These are phyloP conservation scores for Drepana arcuata DNA, from an alignment of 1,140 invertebrate genomes.

Conservation along the genomic window DNA sequence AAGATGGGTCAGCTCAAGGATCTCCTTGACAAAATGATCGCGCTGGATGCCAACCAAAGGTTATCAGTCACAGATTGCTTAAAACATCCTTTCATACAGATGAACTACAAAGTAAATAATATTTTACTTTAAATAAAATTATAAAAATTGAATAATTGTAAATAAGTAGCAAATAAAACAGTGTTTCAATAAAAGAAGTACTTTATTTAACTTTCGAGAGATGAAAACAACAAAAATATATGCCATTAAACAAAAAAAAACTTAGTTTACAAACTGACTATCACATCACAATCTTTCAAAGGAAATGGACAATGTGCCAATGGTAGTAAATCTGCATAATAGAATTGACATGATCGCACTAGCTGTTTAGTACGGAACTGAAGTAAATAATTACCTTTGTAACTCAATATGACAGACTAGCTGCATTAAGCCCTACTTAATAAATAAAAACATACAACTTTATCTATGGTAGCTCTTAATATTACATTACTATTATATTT, in stretches of 20 bases:
- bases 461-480: no score
- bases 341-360: no score
- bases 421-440: no score
- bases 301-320: no score
- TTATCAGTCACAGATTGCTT: constrained; percentile 93
- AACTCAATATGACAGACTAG: no score
- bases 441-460: no score
- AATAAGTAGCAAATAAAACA: constrained; percentile 28
- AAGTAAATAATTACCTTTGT: no score
- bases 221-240: constrained; percentile 61
- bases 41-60: constrained; percentile 93
- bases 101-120: constrained; percentile 77
- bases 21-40: constrained; percentile 92
- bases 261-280: constrained; percentile 40
- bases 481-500: no score
- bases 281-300: constrained; percentile 57
- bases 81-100: constrained; percentile 97
- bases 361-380: no score
- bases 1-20: constrained; percentile 95
- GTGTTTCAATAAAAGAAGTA: constrained; percentile 44
- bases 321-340: no score
- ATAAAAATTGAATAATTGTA: constrained; percentile 19
- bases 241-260: constrained; percentile 58
- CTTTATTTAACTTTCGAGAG: constrained; percentile 47
- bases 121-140: no score